Percentiles rank a stretch among this genome's conserved stretches.
These are phyloP conservation scores for Cheiracanthium punctorium DNA, from an alignment of 2,888 invertebrate species.

Conservation along the genomic window DNA sequence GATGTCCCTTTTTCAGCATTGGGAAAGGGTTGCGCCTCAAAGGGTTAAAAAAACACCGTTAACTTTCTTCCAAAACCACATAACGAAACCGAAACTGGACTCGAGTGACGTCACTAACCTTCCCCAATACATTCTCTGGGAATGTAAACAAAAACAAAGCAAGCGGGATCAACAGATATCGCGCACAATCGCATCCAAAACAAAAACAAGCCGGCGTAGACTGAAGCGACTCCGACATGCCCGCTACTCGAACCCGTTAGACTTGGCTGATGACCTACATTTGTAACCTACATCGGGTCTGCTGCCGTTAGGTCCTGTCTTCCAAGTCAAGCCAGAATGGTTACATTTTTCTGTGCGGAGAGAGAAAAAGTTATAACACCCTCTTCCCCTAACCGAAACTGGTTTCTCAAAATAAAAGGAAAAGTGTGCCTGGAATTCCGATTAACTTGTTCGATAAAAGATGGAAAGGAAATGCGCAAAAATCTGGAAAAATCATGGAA, in stretches of 20 bases:
- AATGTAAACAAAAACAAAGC: conserved; percentile 38
- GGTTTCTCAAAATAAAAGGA: conserved; percentile 8
- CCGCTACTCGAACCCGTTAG: conserved; percentile 43
- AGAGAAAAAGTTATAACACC: neutral
- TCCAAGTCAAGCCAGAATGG: conserved; percentile 11
- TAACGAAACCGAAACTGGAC: conserved; percentile 1
- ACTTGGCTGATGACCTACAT: conserved; percentile 56
- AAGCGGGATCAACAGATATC: neutral
- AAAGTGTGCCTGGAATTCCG: conserved; percentile 6
- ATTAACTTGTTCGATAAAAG: conserved; percentile 40
- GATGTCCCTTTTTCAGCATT: too few relatives aligned
- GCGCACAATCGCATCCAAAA: neutral
- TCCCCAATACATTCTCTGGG: neutral
- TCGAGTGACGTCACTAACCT: conserved; percentile 2
- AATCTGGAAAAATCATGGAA: conserved; percentile 12
- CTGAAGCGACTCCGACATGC: too few relatives aligned
- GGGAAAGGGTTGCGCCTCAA: too few relatives aligned
- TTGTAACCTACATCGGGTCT: conserved; percentile 31
- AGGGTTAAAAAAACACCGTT: too few relatives aligned
- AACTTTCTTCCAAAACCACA: neutral
- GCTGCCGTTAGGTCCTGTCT: neutral
- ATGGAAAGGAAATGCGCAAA: neutral
- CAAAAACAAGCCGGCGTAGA: conserved; percentile 16
- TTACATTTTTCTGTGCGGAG: conserved; percentile 26
- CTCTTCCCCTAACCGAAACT: conserved; percentile 7